Conservation (phyloP, 2,888 invertebrate species). For the Drosophila affinis region DNA sequence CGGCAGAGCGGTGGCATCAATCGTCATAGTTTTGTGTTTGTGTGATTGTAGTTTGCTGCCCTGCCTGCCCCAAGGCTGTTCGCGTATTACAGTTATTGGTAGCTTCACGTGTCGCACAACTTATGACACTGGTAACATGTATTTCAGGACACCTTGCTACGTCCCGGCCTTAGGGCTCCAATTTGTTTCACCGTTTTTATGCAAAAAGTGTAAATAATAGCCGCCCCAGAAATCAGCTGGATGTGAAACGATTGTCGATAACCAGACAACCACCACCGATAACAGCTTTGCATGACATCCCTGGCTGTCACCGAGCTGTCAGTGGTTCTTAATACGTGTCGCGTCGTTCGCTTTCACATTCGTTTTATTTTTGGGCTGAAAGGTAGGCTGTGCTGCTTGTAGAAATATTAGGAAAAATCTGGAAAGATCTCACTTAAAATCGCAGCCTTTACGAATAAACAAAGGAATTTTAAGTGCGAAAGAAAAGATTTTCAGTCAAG, state of each 20-base stretch:
- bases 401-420: neutral
- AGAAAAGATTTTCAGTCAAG: neutral
- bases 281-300: too few species aligned
- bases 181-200: slow-evolving; percentile 16
- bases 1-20: slow-evolving; percentile 89
- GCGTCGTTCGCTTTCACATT: neutral
- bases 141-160: slow-evolving; percentile 4
- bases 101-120: neutral
- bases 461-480: neutral
- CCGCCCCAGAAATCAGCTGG: slow-evolving; percentile 43
- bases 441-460: neutral
- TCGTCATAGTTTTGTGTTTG: slow-evolving; percentile 84
- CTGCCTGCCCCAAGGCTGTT: neutral
- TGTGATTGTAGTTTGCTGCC: slow-evolving; percentile 8
- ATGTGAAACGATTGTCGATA: neutral
- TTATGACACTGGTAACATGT: neutral
- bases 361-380: neutral
- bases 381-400: neutral
- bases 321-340: neutral
- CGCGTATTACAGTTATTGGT: neutral
- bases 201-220: slow-evolving; percentile 64
- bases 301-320: too few species aligned
- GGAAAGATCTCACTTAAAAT: neutral
- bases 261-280: too few species aligned
- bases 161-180: slow-evolving; percentile 3